phyloP scores from a whole-genome alignment of 2,113 vertebrate genomes.

The Callipepla californica region DNA sequence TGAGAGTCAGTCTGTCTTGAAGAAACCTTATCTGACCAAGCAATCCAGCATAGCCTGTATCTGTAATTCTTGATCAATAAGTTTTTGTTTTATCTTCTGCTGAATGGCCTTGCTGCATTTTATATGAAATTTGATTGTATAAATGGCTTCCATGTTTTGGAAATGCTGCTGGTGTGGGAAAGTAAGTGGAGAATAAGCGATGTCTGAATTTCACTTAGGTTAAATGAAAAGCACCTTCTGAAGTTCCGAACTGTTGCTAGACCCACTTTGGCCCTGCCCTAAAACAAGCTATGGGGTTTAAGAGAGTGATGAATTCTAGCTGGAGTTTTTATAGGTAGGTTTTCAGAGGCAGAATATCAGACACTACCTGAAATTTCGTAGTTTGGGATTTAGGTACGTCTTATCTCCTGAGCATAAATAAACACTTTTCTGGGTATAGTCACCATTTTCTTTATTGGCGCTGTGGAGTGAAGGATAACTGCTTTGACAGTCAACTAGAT shows the following conservation, averaged over 20 bases:
- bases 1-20: constrained; percentile 40
- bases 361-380: neutral
- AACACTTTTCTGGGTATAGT: neutral
- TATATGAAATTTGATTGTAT: neutral
- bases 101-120: neutral
- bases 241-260: neutral
- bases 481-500: neutral
- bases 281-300: neutral
- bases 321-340: neutral
- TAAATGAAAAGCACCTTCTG: neutral
- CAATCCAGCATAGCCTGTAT: neutral
- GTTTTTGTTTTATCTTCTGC: neutral
- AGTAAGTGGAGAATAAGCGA: neutral
- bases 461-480: neutral
- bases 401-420: neutral
- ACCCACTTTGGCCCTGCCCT: neutral
- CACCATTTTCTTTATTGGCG: neutral
- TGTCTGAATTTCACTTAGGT: neutral
- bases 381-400: accelerated
- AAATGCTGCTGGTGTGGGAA: neutral
- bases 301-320: neutral
- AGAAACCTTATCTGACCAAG: neutral
- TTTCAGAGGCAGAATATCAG: neutral
- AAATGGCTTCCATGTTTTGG: neutral
- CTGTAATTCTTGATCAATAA: neutral